A percentile compares a stretch with the other conserved stretches of the same genome.
phyloP scores from a whole-genome alignment of 2,113 vertebrate species.

The Phaethon lepturus region DNA sequence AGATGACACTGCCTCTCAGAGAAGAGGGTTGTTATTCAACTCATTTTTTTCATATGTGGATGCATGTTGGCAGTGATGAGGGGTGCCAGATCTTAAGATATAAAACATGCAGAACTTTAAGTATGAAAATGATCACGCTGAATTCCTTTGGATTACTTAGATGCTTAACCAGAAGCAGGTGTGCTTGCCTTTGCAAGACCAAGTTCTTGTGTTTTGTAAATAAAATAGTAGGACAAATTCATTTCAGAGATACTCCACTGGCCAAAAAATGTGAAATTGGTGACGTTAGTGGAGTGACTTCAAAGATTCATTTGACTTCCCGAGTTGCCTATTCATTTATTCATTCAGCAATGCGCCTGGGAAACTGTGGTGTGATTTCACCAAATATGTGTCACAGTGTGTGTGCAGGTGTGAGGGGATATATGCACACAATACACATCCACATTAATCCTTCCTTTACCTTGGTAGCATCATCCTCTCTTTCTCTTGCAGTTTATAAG shows the following conservation, averaged over 20 bases:
- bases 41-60: not conserved
- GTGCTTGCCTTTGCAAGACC: not conserved
- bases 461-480: not conserved
- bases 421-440: not conserved
- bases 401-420: not conserved
- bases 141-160: not conserved
- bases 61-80: not conserved
- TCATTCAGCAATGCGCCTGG: not conserved
- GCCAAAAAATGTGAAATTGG: not conserved
- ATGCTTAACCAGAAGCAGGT: not conserved
- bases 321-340: not conserved
- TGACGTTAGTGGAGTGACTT: not conserved
- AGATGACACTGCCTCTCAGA: not conserved
- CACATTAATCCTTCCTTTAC: not conserved
- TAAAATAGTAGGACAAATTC: not conserved
- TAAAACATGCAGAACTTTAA: not conserved
- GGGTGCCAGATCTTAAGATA: not conserved
- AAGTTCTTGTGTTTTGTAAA: not conserved
- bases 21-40: not conserved
- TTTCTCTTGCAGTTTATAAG: not conserved
- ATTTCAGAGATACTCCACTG: not conserved
- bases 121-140: not conserved
- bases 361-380: not conserved
- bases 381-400: not conserved
- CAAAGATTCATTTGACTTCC: not conserved